These are phyloP conservation scores for Macaca nemestrina DNA, from an alignment of 2,113 vertebrate species.

Conservation along the genomic window DNA sequence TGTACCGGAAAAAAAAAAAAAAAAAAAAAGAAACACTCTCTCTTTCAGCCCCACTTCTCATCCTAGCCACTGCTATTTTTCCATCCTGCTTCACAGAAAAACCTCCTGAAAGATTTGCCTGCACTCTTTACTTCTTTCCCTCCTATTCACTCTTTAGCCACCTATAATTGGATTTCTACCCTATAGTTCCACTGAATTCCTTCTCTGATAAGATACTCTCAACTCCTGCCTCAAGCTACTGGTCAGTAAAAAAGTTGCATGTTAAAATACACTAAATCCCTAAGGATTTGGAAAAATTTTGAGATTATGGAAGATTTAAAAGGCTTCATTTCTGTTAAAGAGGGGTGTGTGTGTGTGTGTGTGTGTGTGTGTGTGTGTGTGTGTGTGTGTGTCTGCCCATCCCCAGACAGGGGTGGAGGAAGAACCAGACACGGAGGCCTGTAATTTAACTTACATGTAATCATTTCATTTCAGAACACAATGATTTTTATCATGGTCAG, in stretches of 20 bases:
- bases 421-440: not conserved
- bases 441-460: not conserved
- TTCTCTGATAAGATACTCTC: not conserved
- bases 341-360: not conserved
- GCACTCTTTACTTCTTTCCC: not conserved
- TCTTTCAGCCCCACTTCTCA: not conserved
- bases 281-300: not conserved
- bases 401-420: not conserved
- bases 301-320: not conserved
- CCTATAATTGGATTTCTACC: not conserved
- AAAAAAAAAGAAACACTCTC: not conserved
- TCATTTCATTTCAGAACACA: slow-evolving; percentile 42
- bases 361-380: not conserved
- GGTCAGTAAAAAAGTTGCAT: not conserved
- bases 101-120: not conserved
- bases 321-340: not conserved
- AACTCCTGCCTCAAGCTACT: not conserved
- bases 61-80: not conserved
- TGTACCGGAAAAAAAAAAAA: not conserved
- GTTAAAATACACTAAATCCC: slow-evolving; percentile 22
- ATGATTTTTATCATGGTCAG: not conserved
- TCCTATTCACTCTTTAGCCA: not conserved
- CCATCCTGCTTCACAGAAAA: not conserved
- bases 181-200: not conserved
- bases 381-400: not conserved